Conservation (phyloP, 2,797 vertebrate species). For the Ceryle rudis region DNA sequence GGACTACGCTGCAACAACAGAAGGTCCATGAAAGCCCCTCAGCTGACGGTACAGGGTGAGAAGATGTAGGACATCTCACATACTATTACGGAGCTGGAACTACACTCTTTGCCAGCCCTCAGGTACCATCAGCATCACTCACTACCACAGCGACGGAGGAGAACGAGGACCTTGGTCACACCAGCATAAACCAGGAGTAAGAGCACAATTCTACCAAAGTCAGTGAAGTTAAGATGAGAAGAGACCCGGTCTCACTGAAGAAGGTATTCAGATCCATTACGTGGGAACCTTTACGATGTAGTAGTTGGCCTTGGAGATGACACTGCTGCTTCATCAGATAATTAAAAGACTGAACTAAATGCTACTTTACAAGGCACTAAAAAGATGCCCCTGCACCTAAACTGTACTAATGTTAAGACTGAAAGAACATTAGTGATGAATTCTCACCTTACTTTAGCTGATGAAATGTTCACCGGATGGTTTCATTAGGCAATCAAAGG, state of each 20-base stretch:
- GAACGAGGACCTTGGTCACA: not conserved
- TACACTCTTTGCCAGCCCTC: not conserved
- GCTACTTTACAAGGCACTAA: not conserved
- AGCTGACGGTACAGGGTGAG: fast-evolving
- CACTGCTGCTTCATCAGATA: not conserved
- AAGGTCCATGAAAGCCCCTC: not conserved
- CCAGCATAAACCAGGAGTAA: not conserved
- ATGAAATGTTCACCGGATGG: not conserved
- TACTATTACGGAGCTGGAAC: not conserved
- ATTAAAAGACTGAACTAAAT: not conserved
- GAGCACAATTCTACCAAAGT: not conserved
- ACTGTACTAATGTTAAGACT: not conserved
- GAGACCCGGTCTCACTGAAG: not conserved
- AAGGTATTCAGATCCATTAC: not conserved
- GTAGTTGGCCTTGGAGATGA: not conserved
- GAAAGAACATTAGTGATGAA: not conserved
- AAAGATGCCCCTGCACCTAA: not conserved
- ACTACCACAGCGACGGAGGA: not conserved
- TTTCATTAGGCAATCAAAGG: not conserved
- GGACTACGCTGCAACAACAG: not conserved
- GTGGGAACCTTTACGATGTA: not conserved
- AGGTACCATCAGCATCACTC: not conserved
- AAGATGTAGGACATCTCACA: not conserved
- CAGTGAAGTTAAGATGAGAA: not conserved
- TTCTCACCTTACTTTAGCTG: not conserved